A percentile compares a stretch with the other conserved stretches of the same genome.
Evolutionary conservation across 2,113 vertebrate species (phyloP).

Genomic region (Notechis scutatus): DNA sequence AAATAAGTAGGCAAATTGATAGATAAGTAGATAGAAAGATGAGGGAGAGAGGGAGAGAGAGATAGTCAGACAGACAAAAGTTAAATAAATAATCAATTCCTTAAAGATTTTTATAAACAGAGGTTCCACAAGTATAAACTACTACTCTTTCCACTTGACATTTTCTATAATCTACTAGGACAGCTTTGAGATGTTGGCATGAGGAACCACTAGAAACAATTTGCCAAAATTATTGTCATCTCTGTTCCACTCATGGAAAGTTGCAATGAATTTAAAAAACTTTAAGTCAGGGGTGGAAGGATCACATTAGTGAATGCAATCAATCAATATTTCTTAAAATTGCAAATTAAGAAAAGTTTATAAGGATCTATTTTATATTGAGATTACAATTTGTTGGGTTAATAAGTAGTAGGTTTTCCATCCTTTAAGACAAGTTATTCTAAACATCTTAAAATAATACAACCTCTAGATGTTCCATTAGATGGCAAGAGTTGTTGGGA

Average conservation of each 20-base stretch:
- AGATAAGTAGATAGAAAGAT: background rate
- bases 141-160: background rate
- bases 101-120: background rate
- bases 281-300: background rate
- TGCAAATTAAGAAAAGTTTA: background rate
- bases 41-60: background rate
- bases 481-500: background rate
- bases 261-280: background rate
- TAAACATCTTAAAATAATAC: background rate
- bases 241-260: background rate
- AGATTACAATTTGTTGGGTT: background rate
- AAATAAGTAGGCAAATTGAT: background rate
- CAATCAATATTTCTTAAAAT: background rate
- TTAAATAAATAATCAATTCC: background rate
- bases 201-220: too few relatives aligned
- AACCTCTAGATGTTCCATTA: background rate
- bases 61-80: background rate
- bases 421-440: background rate
- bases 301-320: background rate
- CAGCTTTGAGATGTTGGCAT: background rate
- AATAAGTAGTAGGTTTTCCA: background rate
- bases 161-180: background rate
- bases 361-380: background rate
- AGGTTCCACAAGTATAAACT: background rate
- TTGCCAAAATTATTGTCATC: background rate